Evolutionary conservation across 2,113 vertebrate genomes (phyloP).

Genomic region (Macheiramphus alcinus): DNA sequence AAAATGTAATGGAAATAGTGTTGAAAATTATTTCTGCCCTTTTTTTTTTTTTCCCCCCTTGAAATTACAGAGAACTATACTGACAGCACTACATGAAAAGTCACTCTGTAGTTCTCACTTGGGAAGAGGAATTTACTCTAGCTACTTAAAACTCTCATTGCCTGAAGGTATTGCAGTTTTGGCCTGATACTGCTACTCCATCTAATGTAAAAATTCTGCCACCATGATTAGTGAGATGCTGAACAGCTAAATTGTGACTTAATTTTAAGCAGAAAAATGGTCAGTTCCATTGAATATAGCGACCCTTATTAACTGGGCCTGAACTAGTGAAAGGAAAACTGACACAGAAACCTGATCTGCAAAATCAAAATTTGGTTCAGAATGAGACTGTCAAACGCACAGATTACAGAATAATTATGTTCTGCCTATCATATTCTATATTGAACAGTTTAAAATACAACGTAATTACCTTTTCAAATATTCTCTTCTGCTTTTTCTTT

Average conservation of each 20-base stretch:
- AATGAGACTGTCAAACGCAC: neutral
- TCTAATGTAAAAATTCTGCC: neutral
- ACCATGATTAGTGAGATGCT: neutral
- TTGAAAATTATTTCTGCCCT: neutral
- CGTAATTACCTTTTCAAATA: neutral
- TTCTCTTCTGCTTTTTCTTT: neutral
- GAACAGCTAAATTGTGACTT: neutral
- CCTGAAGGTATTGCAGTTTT: neutral
- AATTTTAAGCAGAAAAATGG: neutral
- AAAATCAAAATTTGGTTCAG: neutral
- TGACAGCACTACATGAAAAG: neutral
- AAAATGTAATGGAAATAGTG: neutral
- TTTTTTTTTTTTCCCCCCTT: neutral
- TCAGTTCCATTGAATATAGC: neutral
- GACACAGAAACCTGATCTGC: neutral
- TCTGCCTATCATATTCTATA: neutral
- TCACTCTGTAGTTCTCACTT: neutral
- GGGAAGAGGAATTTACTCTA: neutral
- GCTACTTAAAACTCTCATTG: neutral
- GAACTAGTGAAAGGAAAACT: neutral
- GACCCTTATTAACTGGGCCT: neutral
- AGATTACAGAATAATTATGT: neutral
- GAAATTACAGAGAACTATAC: neutral
- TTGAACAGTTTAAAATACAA: neutral
- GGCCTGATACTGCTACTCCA: neutral